Evolutionary conservation across 2,113 vertebrate genomes (phyloP).

Genomic region (Centropus bengalensis): DNA sequence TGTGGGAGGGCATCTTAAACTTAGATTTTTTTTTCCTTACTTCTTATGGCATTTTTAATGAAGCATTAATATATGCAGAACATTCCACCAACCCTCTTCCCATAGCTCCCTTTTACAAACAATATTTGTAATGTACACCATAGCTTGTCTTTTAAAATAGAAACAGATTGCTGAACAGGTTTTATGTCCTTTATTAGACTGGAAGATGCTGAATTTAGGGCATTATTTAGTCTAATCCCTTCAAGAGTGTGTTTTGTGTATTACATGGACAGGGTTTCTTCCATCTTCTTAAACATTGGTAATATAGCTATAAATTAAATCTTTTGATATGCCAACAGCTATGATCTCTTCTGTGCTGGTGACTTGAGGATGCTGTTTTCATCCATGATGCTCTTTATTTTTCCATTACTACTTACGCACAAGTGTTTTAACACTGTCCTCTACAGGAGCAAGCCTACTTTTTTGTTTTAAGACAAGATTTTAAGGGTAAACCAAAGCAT

Average conservation of each 20-base stretch:
- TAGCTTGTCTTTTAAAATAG: slow-evolving; percentile 58
- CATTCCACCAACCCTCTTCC: slow-evolving; percentile 51
- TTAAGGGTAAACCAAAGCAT: background rate
- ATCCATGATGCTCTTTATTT: background rate
- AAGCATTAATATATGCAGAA: slow-evolving; percentile 62
- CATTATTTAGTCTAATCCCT: slow-evolving; percentile 66
- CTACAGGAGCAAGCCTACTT: background rate
- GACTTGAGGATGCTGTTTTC: background rate
- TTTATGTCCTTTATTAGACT: slow-evolving; percentile 63
- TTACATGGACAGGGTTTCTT: slow-evolving; percentile 58
- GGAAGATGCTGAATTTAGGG: slow-evolving; percentile 58
- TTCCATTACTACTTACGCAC: background rate
- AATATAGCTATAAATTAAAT: slow-evolving; percentile 13
- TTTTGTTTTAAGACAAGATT: background rate
- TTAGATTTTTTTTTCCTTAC: slow-evolving; percentile 43
- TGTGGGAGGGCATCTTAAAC: slow-evolving; percentile 73
- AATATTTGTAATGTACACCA: slow-evolving; percentile 51
- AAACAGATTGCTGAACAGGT: slow-evolving; percentile 62
- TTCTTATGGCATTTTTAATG: slow-evolving; percentile 73
- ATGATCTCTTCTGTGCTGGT: slow-evolving; percentile 12
- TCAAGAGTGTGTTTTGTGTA: slow-evolving; percentile 29
- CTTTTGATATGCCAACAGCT: slow-evolving; percentile 20
- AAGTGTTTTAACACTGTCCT: slow-evolving; percentile 19
- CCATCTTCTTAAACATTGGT: slow-evolving; percentile 21
- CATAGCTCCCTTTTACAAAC: slow-evolving; percentile 47